A percentile compares a stretch with the other conserved stretches of the same genome.
Evolutionary conservation across 2,113 vertebrate species (phyloP).

Genomic region (Arothron firmamentum): DNA sequence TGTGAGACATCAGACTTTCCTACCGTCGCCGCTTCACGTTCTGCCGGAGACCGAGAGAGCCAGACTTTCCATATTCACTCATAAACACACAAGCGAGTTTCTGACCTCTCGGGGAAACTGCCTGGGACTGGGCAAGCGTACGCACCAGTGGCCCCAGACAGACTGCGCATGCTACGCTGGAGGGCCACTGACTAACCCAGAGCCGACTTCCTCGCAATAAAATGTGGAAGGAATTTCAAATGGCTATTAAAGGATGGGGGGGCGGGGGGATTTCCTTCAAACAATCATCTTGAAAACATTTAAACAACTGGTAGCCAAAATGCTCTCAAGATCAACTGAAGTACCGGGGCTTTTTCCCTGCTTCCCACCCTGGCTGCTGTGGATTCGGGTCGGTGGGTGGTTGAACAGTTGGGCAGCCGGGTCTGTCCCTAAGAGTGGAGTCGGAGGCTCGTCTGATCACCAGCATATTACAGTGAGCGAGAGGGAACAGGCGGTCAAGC

Average conservation of each 20-base stretch:
- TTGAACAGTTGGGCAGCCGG: conserved; percentile 27
- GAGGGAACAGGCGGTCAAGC: conserved; percentile 45
- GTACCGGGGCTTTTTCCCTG: conserved; percentile 20
- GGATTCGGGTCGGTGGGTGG: conserved; percentile 35
- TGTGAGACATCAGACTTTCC: conserved; percentile 51
- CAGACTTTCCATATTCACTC: conserved; percentile 53
- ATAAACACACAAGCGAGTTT: conserved; percentile 32
- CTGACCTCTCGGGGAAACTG: not conserved
- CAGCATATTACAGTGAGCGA: conserved; percentile 40
- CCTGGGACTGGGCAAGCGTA: conserved; percentile 36
- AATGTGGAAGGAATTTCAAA: conserved; percentile 74
- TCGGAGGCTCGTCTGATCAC: conserved; percentile 48
- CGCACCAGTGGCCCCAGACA: conserved; percentile 52
- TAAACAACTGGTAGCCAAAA: conserved; percentile 76
- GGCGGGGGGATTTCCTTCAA: conserved; percentile 77
- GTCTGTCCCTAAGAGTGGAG: conserved; percentile 3
- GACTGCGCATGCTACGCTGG: conserved; percentile 54
- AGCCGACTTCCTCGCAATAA: conserved; percentile 72
- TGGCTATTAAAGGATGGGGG: conserved; percentile 71
- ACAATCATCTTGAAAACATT: conserved; percentile 82
- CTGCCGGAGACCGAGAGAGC: conserved; percentile 32
- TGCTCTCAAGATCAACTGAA: conserved; percentile 66
- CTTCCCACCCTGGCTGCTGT: conserved; percentile 21
- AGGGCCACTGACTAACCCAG: conserved; percentile 71
- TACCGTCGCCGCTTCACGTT: conserved; percentile 45